phyloP scores from a whole-genome alignment of 2,888 invertebrate species.

The Leptinotarsa peninsularis region DNA sequence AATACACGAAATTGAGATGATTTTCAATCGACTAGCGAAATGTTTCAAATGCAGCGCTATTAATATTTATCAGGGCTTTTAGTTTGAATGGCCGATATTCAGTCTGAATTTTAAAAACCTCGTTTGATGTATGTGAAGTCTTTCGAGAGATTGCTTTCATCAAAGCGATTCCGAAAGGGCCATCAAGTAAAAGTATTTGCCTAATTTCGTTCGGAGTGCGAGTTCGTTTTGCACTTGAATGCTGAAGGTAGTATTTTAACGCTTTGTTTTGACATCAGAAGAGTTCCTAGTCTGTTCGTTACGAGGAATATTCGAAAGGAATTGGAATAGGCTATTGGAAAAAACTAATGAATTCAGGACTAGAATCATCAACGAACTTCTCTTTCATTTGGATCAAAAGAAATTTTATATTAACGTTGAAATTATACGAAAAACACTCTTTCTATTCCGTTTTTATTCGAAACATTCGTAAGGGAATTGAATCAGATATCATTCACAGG shows the following conservation, averaged over 20 bases:
- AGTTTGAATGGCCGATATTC: slow-evolving; percentile 31
- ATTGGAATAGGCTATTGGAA: too few relatives aligned
- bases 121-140: slow-evolving; percentile 4
- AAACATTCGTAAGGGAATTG: too few relatives aligned
- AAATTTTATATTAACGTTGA: too few relatives aligned
- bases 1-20: not conserved
- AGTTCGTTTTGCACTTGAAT: not conserved
- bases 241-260: not conserved
- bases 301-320: too few relatives aligned
- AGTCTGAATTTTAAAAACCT: slow-evolving; percentile 32
- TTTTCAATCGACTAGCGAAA: slow-evolving; percentile 16
- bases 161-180: not conserved
- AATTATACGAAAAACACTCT: too few relatives aligned
- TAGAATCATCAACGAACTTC: too few relatives aligned
- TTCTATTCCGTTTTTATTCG: too few relatives aligned
- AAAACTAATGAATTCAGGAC: too few relatives aligned
- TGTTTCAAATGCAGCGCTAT: slow-evolving; percentile 32
- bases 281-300: too few relatives aligned
- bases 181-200: slow-evolving; percentile 10
- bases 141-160: slow-evolving; percentile 9
- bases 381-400: too few relatives aligned
- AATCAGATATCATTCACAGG: too few relatives aligned
- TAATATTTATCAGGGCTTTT: slow-evolving; percentile 38
- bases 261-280: not conserved
- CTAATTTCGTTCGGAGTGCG: not conserved